Conservation (phyloP, 92 coral and sea anemone genomes). For the Zoanthus sociatus region DNA sequence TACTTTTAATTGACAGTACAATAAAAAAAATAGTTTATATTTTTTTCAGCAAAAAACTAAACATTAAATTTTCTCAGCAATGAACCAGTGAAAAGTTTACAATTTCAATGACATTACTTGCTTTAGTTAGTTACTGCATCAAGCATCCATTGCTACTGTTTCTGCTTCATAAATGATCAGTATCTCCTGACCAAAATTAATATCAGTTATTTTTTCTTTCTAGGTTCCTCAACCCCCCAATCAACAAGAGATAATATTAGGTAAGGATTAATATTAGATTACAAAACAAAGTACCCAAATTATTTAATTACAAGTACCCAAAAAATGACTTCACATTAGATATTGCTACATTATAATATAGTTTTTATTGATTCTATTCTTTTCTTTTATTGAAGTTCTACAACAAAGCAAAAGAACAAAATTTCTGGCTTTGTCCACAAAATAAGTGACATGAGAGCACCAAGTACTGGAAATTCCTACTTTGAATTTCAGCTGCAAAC, state of each 20-base stretch:
- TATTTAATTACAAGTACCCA: conserved; percentile 4
- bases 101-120: conserved; percentile 12
- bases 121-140: conserved; percentile 19
- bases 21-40: conserved; percentile 8
- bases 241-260: conserved; percentile 9
- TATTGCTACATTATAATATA: neutral
- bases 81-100: neutral
- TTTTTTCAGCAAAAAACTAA: conserved; percentile 25
- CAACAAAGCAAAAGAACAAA: conserved; percentile 20
- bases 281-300: conserved; percentile 6
- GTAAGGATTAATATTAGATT: neutral
- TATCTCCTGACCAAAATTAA: conserved; percentile 1
- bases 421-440: conserved; percentile 47
- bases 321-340: conserved; percentile 16
- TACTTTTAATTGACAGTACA: conserved; percentile 8
- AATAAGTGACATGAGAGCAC: conserved; percentile 36
- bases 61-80: neutral
- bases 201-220: conserved; percentile 18
- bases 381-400: conserved; percentile 25
- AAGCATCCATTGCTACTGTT: conserved; percentile 7
- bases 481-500: conserved; percentile 48
- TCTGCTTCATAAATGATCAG: conserved; percentile 17
- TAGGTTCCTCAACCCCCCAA: conserved; percentile 28
- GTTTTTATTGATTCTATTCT: conserved; percentile 26
- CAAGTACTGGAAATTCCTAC: conserved; percentile 27